A percentile compares a stretch with the other conserved stretches of the same genome.
phyloP scores from a whole-genome alignment of 2,888 invertebrate genomes.

The Eutolmus rufibarbis region DNA sequence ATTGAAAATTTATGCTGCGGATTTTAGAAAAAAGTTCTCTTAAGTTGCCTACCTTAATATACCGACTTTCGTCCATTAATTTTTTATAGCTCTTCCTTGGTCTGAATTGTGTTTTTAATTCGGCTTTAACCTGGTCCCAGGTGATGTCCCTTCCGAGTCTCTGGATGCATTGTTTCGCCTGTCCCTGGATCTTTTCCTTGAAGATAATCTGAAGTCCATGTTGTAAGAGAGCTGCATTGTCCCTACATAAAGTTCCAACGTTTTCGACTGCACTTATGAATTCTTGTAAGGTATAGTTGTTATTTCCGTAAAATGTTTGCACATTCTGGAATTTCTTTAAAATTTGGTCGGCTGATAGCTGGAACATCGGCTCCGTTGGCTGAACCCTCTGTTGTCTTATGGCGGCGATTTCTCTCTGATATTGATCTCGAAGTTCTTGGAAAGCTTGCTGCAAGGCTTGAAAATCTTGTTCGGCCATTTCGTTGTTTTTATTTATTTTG shows the following conservation, averaged over 20 bases:
- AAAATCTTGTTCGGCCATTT: too few relatives aligned
- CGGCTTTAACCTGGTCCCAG: neutral
- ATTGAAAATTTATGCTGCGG: neutral
- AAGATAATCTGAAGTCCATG: neutral
- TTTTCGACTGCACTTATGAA: neutral
- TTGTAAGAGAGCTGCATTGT: neutral
- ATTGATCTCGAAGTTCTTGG: too few relatives aligned
- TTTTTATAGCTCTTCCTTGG: neutral
- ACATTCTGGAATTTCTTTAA: too few relatives aligned
- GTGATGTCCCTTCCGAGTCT: neutral
- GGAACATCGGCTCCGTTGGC: too few relatives aligned
- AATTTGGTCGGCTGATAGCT: too few relatives aligned
- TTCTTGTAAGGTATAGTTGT: too few relatives aligned
- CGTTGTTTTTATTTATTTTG: too few relatives aligned
- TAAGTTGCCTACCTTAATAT: constrained; percentile 9
- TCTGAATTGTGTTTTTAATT: constrained; percentile 11
- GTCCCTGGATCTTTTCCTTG: constrained; percentile 9
- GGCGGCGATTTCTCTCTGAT: too few relatives aligned
- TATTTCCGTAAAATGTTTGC: neutral
- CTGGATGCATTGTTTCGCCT: constrained; percentile 26
- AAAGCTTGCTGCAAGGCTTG: too few relatives aligned
- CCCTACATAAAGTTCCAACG: neutral
- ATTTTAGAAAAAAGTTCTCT: neutral
- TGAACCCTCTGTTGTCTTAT: too few relatives aligned
- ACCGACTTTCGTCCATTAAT: neutral